phyloP scores from a whole-genome alignment of 2,888 invertebrate genomes.

The Ormyrus thymus region DNA sequence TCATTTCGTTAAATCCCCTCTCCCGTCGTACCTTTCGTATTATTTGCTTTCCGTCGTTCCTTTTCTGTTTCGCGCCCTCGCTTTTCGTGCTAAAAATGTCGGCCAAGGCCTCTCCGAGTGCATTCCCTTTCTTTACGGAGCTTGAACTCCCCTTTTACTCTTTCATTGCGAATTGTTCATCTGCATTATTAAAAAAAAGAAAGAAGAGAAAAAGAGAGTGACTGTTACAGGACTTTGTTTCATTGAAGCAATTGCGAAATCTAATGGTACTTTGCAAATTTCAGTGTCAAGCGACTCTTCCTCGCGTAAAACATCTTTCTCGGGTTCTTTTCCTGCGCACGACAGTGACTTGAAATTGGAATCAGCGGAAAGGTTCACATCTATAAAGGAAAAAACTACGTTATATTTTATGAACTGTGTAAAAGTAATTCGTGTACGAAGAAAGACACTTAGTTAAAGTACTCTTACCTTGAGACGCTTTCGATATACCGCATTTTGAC shows the following conservation, averaged over 20 bases:
- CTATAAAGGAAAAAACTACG: slow-evolving; percentile 17
- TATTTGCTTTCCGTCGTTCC: not conserved
- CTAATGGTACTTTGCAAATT: too few species aligned
- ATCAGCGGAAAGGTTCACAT: slow-evolving; percentile 9
- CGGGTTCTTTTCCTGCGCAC: too few species aligned
- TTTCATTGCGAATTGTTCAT: slow-evolving; percentile 11
- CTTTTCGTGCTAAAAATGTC: slow-evolving; percentile 26
- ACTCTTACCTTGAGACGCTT: slow-evolving; percentile 31
- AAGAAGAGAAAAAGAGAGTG: not conserved
- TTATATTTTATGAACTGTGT: slow-evolving; percentile 4
- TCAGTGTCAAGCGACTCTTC: not conserved
- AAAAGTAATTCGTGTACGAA: not conserved
- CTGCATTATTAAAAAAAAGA: not conserved
- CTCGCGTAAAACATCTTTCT: too few species aligned
- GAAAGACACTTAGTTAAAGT: slow-evolving; percentile 27
- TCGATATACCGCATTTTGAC: slow-evolving; percentile 9
- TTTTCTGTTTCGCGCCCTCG: slow-evolving; percentile 28
- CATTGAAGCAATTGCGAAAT: not conserved
- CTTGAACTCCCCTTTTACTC: not conserved
- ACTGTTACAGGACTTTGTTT: not conserved
- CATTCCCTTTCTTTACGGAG: not conserved
- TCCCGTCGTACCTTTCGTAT: not conserved
- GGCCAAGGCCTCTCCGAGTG: slow-evolving; percentile 35
- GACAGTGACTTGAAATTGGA: slow-evolving; percentile 25
- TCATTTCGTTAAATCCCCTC: not conserved